Evolutionary conservation across 2,113 vertebrate genomes (phyloP).

Genomic region (Serinus canaria): DNA sequence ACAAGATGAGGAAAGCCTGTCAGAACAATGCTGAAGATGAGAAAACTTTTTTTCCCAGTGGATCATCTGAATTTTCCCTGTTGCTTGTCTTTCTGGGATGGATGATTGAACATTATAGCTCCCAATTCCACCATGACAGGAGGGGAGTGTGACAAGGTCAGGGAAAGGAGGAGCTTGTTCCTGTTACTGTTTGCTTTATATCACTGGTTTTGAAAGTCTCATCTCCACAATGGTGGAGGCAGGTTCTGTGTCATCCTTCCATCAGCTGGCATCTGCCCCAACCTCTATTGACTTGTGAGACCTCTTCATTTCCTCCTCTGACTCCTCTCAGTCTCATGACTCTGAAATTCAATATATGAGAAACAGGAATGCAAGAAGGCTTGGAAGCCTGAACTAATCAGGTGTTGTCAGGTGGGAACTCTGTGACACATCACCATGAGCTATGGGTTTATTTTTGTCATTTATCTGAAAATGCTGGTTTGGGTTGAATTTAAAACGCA

Average conservation of each 20-base stretch:
- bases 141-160: neutral
- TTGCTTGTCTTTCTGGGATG: neutral
- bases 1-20: neutral
- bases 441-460: neutral
- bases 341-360: constrained; percentile 29
- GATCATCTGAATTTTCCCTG: neutral
- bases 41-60: neutral
- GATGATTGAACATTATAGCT: neutral
- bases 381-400: constrained; percentile 15
- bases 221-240: neutral
- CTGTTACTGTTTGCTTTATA: neutral
- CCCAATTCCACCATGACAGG: neutral
- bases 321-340: neutral
- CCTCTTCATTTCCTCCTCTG: constrained; percentile 29
- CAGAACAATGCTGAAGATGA: neutral
- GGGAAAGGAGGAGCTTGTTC: neutral
- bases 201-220: neutral
- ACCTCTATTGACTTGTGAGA: constrained; percentile 13
- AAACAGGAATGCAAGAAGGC: neutral
- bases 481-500: neutral
- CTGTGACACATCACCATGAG: neutral
- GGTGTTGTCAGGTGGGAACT: neutral
- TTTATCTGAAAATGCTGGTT: neutral
- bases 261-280: neutral
- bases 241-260: neutral